Conservation (phyloP, 2,113 vertebrate genomes). For the Erpornis zantholeuca region DNA sequence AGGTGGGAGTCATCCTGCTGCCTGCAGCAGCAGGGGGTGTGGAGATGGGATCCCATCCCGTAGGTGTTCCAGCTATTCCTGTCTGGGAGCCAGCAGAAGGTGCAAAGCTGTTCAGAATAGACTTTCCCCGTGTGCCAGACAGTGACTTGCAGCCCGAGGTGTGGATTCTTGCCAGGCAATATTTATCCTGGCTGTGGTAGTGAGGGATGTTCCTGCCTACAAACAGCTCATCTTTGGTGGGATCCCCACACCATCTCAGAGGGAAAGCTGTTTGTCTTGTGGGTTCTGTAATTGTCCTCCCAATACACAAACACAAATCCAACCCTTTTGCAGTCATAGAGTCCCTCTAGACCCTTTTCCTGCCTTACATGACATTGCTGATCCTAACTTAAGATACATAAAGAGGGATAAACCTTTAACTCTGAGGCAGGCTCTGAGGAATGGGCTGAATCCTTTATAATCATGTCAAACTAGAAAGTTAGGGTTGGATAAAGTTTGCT, state of each 20-base stretch:
- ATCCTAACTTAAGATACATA: not conserved
- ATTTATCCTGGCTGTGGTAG: not conserved
- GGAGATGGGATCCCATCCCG: not conserved
- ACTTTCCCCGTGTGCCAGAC: not conserved
- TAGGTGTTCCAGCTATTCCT: not conserved
- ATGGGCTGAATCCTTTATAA: not conserved
- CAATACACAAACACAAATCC: too few species aligned
- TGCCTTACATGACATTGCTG: not conserved
- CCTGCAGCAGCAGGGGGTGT: fast-evolving
- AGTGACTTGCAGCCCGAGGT: not conserved
- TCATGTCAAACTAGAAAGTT: fast-evolving
- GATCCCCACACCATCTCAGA: fast-evolving
- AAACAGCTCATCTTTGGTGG: not conserved
- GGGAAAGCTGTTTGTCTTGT: not conserved
- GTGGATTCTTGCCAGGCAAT: not conserved
- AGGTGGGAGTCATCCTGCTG: constrained; percentile 2
- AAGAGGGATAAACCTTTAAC: not conserved
- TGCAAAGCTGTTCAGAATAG: not conserved
- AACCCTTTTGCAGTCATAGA: not conserved
- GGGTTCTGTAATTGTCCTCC: not conserved
- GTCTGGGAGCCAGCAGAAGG: not conserved
- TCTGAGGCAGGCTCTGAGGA: not conserved
- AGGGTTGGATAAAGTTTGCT: not conserved
- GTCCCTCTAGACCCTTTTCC: not conserved
- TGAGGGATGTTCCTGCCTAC: not conserved